A percentile compares a stretch with the other conserved stretches of the same genome.
Conservation (phyloP, 2,797 vertebrate genomes). For the Cossypha heuglini region DNA sequence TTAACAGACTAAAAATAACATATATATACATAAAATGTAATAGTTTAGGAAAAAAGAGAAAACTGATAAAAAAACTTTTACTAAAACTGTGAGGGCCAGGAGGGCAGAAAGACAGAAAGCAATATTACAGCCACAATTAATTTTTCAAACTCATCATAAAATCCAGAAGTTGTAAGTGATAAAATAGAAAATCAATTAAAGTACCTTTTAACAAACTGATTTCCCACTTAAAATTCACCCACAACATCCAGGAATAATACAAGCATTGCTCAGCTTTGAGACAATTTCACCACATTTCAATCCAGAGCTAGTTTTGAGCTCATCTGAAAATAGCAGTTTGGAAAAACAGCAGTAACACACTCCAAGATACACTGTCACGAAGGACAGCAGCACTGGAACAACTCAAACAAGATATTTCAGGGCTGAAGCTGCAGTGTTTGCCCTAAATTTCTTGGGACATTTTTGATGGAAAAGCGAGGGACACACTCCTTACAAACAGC, state of each 20-base stretch:
- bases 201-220: not conserved
- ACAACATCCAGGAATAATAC: not conserved
- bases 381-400: not conserved
- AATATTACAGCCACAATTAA: not conserved
- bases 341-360: not conserved
- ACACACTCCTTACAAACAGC: not conserved
- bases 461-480: constrained; percentile 1
- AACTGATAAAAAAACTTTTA: not conserved
- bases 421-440: constrained; percentile 1
- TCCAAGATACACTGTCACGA: not conserved
- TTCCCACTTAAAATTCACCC: not conserved
- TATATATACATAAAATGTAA: not conserved
- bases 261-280: not conserved
- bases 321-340: not conserved
- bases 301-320: not conserved
- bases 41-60: not conserved
- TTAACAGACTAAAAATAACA: not conserved
- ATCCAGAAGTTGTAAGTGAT: not conserved
- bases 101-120: not conserved
- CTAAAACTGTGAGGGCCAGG: not conserved
- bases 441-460: not conserved
- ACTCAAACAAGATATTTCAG: not conserved
- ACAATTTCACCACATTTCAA: not conserved
- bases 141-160: not conserved
- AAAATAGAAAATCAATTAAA: not conserved